Conservation (phyloP, 2,888 invertebrate species). For the Cryptops parisi region DNA sequence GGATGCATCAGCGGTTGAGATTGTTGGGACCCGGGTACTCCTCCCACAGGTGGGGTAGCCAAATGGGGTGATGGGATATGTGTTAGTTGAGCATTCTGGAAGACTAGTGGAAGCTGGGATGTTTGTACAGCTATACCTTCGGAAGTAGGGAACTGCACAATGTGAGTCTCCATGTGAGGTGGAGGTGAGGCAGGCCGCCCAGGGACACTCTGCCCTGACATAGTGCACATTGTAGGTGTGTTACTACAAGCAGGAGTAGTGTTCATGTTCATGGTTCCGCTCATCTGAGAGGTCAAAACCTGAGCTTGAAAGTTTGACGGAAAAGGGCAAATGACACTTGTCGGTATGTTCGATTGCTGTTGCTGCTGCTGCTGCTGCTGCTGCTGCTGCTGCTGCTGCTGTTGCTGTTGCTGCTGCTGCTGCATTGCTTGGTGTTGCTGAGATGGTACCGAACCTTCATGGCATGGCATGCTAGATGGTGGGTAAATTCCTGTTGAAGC, state of each 20-base stretch:
- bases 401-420: constrained; percentile 13
- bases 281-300: not conserved
- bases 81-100: not conserved
- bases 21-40: not conserved
- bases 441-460: not conserved
- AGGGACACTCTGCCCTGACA: not conserved
- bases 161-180: not conserved
- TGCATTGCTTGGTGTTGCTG: constrained; percentile 11
- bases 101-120: not conserved
- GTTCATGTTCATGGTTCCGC: not conserved
- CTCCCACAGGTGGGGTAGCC: not conserved
- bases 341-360: not conserved
- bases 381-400: constrained; percentile 12
- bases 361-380: constrained; percentile 13
- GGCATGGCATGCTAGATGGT: not conserved
- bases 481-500: not conserved
- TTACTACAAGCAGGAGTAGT: not conserved
- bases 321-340: not conserved
- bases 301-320: not conserved
- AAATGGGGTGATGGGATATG: not conserved
- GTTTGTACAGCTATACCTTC: not conserved
- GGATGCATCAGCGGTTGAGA: not conserved
- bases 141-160: not conserved
- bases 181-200: not conserved
- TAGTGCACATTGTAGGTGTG: not conserved